Evolutionary conservation across 2,113 vertebrate genomes (phyloP).

Genomic region (Lepisosteus osseus): DNA sequence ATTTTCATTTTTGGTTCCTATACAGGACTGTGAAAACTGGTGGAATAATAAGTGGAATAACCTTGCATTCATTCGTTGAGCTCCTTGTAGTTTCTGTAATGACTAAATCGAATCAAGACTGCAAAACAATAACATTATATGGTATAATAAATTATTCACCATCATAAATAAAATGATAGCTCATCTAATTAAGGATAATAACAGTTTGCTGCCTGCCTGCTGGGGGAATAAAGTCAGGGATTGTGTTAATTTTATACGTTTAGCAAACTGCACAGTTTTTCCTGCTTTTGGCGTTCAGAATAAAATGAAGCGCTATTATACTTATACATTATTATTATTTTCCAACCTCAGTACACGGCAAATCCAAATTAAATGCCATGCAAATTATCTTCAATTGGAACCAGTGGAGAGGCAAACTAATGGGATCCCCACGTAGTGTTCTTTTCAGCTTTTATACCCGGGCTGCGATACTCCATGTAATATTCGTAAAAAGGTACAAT

Average conservation of each 20-base stretch:
- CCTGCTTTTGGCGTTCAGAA: slow-evolving; percentile 46
- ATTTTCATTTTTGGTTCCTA: no score
- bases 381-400: slow-evolving; percentile 59
- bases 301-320: slow-evolving; percentile 54
- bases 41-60: not conserved
- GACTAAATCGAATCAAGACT: not conserved
- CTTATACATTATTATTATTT: slow-evolving; percentile 35
- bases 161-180: slow-evolving; percentile 16
- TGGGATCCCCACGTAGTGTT: slow-evolving; percentile 53
- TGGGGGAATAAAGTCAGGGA: slow-evolving; percentile 36
- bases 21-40: no score
- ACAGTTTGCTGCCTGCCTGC: slow-evolving; percentile 51
- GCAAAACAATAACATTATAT: slow-evolving; percentile 3
- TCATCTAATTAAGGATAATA: slow-evolving; percentile 52
- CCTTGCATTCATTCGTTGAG: not conserved
- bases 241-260: not conserved
- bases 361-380: slow-evolving; percentile 61
- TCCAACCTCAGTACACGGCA: slow-evolving; percentile 44
- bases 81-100: not conserved
- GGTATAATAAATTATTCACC: slow-evolving; percentile 16
- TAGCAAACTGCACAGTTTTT: not conserved
- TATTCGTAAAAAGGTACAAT: slow-evolving; percentile 52
- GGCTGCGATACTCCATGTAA: slow-evolving; percentile 34
- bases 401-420: slow-evolving; percentile 38
- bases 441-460: not conserved